These are phyloP conservation scores for Epinephelus awoara DNA, from an alignment of 2,797 vertebrate genomes.

Conservation along the genomic window DNA sequence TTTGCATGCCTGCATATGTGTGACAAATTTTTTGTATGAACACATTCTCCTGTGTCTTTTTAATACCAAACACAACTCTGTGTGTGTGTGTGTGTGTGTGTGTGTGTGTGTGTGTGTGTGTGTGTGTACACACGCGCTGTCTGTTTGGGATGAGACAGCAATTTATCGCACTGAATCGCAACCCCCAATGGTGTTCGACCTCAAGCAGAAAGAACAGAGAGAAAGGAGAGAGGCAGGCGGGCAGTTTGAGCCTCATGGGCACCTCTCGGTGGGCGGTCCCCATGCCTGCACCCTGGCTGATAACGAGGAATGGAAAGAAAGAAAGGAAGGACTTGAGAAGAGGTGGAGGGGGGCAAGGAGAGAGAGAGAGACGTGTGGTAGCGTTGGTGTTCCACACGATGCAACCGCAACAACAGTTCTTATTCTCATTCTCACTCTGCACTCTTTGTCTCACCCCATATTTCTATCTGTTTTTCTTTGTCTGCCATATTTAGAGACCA, in stretches of 20 bases:
- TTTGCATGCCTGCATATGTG: conserved; percentile 27
- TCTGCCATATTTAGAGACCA: neutral
- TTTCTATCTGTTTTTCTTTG: neutral
- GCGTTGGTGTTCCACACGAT: conserved; percentile 16
- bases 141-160: conserved; percentile 58
- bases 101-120: conserved; percentile 3
- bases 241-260: conserved; percentile 67
- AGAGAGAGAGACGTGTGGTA: conserved; percentile 17
- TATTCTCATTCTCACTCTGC: conserved; percentile 13
- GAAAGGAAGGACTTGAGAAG: conserved; percentile 48
- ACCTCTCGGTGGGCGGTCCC: conserved; percentile 70
- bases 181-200: conserved; percentile 69
- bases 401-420: neutral
- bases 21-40: conserved; percentile 25
- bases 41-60: conserved; percentile 28
- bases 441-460: neutral
- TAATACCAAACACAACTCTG: conserved; percentile 21
- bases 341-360: conserved; percentile 17
- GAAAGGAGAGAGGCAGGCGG: conserved; percentile 54
- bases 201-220: conserved; percentile 70
- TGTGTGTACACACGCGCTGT: neutral
- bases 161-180: conserved; percentile 65
- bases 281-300: conserved; percentile 78
- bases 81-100: neutral
- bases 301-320: conserved; percentile 68